Conservation (phyloP, 64 coral and sea anemone species). For the Acropora tenuis region DNA sequence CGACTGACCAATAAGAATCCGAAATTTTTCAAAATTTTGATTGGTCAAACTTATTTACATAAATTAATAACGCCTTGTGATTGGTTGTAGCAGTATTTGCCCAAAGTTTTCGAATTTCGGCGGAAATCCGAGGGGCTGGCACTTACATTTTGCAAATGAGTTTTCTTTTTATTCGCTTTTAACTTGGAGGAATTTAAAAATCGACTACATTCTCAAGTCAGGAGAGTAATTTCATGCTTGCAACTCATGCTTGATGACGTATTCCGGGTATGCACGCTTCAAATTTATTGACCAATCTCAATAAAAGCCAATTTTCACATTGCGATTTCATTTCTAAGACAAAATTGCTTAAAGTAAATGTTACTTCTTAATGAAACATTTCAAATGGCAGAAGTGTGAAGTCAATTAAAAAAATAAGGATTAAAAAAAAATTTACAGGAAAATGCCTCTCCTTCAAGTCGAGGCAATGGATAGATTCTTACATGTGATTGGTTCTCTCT, state of each 20-base stretch:
- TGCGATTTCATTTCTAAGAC: no score
- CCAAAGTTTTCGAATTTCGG: conserved; percentile 65
- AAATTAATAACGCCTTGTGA: neutral
- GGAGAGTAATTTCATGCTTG: no score
- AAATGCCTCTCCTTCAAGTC: neutral
- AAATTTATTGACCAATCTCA: no score
- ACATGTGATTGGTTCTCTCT: conserved; percentile 51
- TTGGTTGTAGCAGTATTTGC: conserved; percentile 27
- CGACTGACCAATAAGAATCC: conserved; percentile 61
- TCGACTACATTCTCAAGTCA: no score
- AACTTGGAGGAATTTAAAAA: no score
- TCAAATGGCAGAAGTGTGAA: neutral
- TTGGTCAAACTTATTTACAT: conserved; percentile 67
- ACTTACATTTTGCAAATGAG: no score
- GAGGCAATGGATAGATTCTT: conserved; percentile 24
- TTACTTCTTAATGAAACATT: no score
- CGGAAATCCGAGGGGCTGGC: conserved; percentile 2
- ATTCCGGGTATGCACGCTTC: no score
- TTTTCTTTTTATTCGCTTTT: no score
- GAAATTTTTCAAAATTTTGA: conserved; percentile 27
- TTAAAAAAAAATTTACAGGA: neutral
- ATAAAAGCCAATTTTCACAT: no score
- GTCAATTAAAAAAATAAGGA: neutral
- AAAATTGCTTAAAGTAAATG: no score
- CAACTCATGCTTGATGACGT: no score